Evolutionary conservation across 2,113 vertebrate genomes (phyloP), one percentile per base, ranked within the genome.

Genomic region (Alethe diademata): DNA sequence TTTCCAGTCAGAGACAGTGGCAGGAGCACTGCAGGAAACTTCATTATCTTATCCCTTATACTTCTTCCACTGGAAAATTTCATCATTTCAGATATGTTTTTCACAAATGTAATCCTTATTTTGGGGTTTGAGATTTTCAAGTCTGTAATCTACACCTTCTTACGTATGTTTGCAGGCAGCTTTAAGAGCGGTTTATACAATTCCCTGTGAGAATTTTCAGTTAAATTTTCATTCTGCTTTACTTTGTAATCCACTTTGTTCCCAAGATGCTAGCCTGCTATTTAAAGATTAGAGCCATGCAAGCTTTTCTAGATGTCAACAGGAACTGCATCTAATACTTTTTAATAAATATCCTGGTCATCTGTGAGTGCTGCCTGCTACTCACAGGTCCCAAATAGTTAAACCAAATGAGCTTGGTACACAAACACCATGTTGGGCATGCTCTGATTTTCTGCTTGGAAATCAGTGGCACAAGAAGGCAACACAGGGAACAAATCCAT

Each of bases 201-300:
- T 72, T 84, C 47, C 42, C 64, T 51, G 23, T 35, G 90, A 78
- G 56, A 71, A 62, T 93, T 79, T 81, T 64, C 48, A 51, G 48
- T 75, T 43, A 25, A 73, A 86, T 86, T 93, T 92, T 58, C 62
- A 42, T 82, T 94, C 62, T 64, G n/a, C 9, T 76, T 90, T 92
- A 16, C 53, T 88, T 57, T 78, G 61, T 75, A 75, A 64, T 87
- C 26, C 40, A 53, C 40, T 72, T 88, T 72, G 15, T 86, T 92
- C 88, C 45, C 48, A 73, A 50, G 66, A 43, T 79, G 42, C 57
- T 82, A 42, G 29, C 4, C 72, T 82, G 62, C 47, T 94, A 13
- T 90, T 95, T 93, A 82, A 69, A 76, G 58, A 85, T 56, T 35
- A 90, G 48, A 92, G 33, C 22, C 72, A 20, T 1, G 0, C n/a